Conservation (phyloP, 2,888 invertebrate genomes). For the Phortica okadai region DNA sequence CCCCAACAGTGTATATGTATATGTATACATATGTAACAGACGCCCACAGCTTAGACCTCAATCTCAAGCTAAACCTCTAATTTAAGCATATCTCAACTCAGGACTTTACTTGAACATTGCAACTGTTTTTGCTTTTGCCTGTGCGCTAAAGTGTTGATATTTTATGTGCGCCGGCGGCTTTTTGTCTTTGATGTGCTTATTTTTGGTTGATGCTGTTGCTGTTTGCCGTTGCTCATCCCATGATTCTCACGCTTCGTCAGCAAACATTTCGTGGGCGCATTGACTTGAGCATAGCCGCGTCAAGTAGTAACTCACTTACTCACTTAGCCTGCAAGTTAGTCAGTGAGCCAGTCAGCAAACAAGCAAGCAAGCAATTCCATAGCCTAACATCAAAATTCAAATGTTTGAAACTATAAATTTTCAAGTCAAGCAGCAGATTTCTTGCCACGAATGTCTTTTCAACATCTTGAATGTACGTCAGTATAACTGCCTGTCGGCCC, state of each 20-base stretch:
- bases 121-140: background rate
- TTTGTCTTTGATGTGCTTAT: constrained; percentile 14
- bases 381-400: constrained; percentile 56
- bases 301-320: background rate
- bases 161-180: constrained; percentile 14
- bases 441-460: constrained; percentile 9
- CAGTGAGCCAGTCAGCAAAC: background rate
- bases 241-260: constrained; percentile 2
- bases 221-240: background rate
- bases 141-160: constrained; percentile 14
- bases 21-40: background rate
- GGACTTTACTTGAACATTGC: no score
- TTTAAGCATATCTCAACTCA: no score
- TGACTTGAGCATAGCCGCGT: constrained; percentile 30
- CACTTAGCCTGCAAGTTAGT: background rate
- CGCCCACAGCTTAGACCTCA: background rate
- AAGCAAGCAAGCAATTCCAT: constrained; percentile 52
- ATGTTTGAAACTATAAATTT: constrained; percentile 37
- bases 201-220: background rate
- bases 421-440: constrained; percentile 20
- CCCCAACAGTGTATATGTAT: background rate
- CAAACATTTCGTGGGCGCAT: background rate
- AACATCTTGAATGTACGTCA: background rate
- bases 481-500: background rate
- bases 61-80: background rate